Conservation (phyloP, 64 coral and sea anemone genomes). For the Pocillopora verrucosa region DNA sequence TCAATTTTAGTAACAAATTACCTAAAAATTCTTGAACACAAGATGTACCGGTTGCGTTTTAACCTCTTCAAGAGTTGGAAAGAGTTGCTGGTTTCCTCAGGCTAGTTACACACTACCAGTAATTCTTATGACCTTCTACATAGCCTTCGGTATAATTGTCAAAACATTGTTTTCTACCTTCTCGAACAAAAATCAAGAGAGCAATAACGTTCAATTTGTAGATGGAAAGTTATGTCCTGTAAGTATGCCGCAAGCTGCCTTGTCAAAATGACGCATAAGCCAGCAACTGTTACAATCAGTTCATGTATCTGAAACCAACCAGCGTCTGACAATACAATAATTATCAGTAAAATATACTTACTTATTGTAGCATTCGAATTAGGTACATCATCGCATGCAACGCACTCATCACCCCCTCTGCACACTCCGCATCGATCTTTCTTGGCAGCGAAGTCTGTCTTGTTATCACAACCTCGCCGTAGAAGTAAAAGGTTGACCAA, state of each 20-base stretch:
- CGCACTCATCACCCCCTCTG: slow-evolving; percentile 56
- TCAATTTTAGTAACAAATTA: not conserved
- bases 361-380: slow-evolving; percentile 62
- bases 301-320: not conserved
- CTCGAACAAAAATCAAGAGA: not conserved
- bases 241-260: not conserved
- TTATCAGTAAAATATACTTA: not conserved
- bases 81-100: not conserved
- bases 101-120: too few species aligned
- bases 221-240: not conserved
- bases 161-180: not conserved
- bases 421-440: slow-evolving; percentile 64
- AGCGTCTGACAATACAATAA: not conserved
- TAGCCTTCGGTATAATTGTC: not conserved
- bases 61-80: not conserved
- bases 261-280: not conserved
- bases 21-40: not conserved
- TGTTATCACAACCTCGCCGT: slow-evolving; percentile 63
- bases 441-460: slow-evolving; percentile 47
- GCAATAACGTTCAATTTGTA: not conserved
- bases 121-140: too few species aligned
- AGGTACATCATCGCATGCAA: slow-evolving; percentile 43
- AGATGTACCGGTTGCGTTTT: not conserved
- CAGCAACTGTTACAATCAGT: not conserved
- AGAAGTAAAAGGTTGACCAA: slow-evolving; percentile 28